These are phyloP conservation scores for Trachelus troglodyta DNA, from an alignment of 2,888 invertebrate genomes.

Conservation along the genomic window DNA sequence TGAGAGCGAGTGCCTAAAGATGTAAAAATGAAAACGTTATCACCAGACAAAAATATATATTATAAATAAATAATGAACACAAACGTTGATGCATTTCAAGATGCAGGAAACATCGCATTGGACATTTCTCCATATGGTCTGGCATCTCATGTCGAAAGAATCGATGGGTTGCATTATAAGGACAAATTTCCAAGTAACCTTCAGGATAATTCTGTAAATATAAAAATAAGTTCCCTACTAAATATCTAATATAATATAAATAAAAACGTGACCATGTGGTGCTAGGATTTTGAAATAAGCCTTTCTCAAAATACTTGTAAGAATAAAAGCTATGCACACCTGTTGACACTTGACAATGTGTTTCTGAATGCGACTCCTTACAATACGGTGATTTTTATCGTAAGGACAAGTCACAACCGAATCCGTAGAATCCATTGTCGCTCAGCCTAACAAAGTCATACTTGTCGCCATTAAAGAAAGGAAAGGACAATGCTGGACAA, in stretches of 20 bases:
- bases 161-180: constrained; percentile 59
- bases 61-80: constrained; percentile 15
- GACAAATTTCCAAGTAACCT: constrained; percentile 53
- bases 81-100: constrained; percentile 32
- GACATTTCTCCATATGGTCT: constrained; percentile 49
- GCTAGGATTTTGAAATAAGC: not conserved
- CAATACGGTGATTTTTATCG: constrained; percentile 47
- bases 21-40: not conserved
- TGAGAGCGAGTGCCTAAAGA: not conserved
- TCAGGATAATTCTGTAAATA: constrained; percentile 48
- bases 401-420: constrained; percentile 50
- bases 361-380: constrained; percentile 48
- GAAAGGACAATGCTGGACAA: not conserved
- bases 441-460: not conserved
- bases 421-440: not conserved
- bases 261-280: constrained; percentile 2
- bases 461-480: not conserved
- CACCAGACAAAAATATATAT: not conserved
- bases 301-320: not conserved
- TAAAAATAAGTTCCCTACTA: not conserved
- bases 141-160: constrained; percentile 44
- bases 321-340: constrained; percentile 38
- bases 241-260: constrained; percentile 2
- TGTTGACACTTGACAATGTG: constrained; percentile 61
- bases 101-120: constrained; percentile 32